Percentiles rank a stretch among this genome's conserved stretches.
Evolutionary conservation across 2,888 invertebrate genomes (phyloP).

Genomic region (Brachylomia viminalis): DNA sequence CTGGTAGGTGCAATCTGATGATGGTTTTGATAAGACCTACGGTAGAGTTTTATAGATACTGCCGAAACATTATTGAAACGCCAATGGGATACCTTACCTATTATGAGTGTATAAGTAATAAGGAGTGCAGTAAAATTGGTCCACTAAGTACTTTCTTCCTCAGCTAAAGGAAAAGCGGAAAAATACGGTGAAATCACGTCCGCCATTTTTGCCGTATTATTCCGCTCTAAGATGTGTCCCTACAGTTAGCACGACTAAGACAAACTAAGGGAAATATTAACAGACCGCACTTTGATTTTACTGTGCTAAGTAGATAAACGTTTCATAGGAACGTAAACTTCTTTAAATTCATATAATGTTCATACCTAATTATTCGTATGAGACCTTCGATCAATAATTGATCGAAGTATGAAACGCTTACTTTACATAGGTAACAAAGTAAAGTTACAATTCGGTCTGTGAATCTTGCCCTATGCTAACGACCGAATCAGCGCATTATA

Average conservation of each 20-base stretch:
- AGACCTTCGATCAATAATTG: too few relatives aligned
- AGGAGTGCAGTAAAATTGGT: background rate
- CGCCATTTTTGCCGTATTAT: background rate
- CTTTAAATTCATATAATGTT: background rate
- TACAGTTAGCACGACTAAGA: background rate
- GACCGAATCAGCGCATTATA: constrained; percentile 1
- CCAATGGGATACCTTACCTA: background rate
- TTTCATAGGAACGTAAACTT: too few relatives aligned
- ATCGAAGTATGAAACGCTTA: too few relatives aligned
- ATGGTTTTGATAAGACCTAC: background rate
- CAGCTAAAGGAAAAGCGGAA: background rate
- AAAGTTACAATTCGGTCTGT: background rate
- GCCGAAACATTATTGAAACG: background rate
- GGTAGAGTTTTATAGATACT: background rate
- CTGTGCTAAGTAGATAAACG: background rate
- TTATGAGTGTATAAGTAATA: background rate
- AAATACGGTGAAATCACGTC: background rate
- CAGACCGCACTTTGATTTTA: background rate
- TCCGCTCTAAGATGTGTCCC: background rate
- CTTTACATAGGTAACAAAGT: background rate
- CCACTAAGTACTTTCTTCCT: background rate
- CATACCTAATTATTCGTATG: background rate
- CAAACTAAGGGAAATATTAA: background rate
- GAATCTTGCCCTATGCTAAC: background rate
- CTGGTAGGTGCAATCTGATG: constrained; percentile 7